Base-by-base conservation (phyloP, 2,797 vertebrate genomes). In the Pangasius macronema region DNA sequence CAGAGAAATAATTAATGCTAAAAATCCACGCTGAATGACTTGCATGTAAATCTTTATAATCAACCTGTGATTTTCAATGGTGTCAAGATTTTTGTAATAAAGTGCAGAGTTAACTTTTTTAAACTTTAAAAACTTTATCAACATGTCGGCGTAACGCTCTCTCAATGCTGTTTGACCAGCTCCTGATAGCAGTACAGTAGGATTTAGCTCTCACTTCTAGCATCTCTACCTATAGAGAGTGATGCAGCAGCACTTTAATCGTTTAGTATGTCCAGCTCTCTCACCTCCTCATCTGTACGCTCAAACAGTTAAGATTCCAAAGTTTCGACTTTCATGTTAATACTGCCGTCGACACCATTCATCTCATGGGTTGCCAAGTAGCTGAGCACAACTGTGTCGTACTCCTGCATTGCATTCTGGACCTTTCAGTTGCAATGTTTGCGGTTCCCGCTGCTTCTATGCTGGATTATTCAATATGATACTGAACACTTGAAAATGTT, bases 191-290 rank as follows among this genome's bases (percentile, higher is more conserved):
- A 2, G 22, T 7, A 2, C 30, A 80, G 55, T 6, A 36, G 20
- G 33, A 24, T 59, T 59, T 39, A 27, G 0, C 10, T 24, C 30
- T 22, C 24, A 0, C 1, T 36, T 33, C n/a, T n/a, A n/a, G n/a
- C 16, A 57, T 55, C 18, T 79, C 27, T 11, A 33, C 9, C 1
- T 57, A 22, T 22, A 76, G 6, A 30, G 13, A 7, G 49, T 18
- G 46, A 77, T 55, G n/a, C 51, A 79, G 16, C n/a, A 33, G 75
- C 75, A 55, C 13, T 30, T 77, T 53, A 77, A n/a, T 77, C 49
- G 0, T 55, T 24, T 59, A 36, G 27, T 27, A 42, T 18, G 9
- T 46, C 11, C 36, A 18, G 14, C 24, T 13, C 20, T 36, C 49
- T 10, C 49, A 57, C 10, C 9, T 7, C 51, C 11, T 81, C 33